Evolutionary conservation across 37 sponge, comb jelly and placozoan species (phyloP), one percentile per base, ranked within the genome.

Genomic region (Aphrocallistes beatrix): DNA sequence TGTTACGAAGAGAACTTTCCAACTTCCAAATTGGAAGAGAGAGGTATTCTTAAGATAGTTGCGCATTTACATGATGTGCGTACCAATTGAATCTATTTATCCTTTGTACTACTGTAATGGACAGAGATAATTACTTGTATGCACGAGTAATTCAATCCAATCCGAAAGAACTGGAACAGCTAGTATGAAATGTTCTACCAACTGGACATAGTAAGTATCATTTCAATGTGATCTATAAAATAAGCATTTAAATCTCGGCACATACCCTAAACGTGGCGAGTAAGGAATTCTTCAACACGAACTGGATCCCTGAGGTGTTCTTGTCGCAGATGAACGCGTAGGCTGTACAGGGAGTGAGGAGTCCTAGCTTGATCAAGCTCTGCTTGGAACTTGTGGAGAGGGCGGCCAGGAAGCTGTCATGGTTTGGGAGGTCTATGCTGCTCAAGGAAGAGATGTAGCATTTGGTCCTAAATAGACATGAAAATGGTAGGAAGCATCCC

Each of bases 361-460:
- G 75, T 19, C 75, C 75, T 32, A 60, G 75, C 75, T 60, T 60
- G 1, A 3, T 60, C 6, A 60, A 25, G 34, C 75, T 60, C 75
- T 60, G 75, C 75, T 60, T 60, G 34, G 28, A 25, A 30, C 32
- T 60, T 3, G 34, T 30, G 21, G 75, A 60, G 10, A 60, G 10
- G 75, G 17, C n/a, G 17, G 75, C 8, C n/a, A 60, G 8, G 21
- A 60, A 60, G 25, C 28, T 60, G 75, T 60, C 75, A 3, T 19
- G 75, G n/a, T 21, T 60, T 6, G 75, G 75, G n/a, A 60, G 8
- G n/a, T 60, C 75, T 60, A 28, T 19, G 75, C n/a, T 60, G 75
- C n/a, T 60, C 25, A 60, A 30, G n/a, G 75, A 60, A 60, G 75
- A 19, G 25, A 60, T 60, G 75, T 60, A 60, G 75, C 75, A 60